phyloP scores from a whole-genome alignment of 2,888 invertebrate species.

The Chymomyza amoena region DNA sequence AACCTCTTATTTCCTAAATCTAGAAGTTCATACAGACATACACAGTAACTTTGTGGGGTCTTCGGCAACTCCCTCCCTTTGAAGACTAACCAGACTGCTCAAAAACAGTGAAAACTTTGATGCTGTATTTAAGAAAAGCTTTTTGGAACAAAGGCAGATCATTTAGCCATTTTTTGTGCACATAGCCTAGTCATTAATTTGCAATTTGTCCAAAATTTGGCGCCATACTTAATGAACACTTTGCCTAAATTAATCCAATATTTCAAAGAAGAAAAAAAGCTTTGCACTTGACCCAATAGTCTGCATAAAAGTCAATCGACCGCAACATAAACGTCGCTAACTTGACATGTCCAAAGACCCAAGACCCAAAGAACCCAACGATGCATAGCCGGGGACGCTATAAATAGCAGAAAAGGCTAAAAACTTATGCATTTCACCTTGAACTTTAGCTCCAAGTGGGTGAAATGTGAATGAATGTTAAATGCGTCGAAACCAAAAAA shows the following conservation, averaged over 20 bases:
- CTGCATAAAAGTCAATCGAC: neutral
- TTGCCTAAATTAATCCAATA: neutral
- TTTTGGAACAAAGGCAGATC: too few relatives aligned
- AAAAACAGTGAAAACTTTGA: too few relatives aligned
- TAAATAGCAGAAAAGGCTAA: neutral
- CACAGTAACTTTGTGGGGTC: too few relatives aligned
- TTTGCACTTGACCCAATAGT: neutral
- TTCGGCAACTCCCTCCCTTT: too few relatives aligned
- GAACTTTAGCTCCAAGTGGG: neutral
- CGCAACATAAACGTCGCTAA: neutral
- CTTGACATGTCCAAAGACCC: neutral
- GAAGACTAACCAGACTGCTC: too few relatives aligned
- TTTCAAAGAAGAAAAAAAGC: neutral
- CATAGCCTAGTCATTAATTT: too few relatives aligned
- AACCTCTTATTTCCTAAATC: too few relatives aligned
- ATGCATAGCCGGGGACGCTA: neutral
- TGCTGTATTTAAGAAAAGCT: too few relatives aligned
- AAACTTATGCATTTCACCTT: constrained; percentile 1
- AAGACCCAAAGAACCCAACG: neutral
- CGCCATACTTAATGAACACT: too few relatives aligned
- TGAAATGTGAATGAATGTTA: neutral
- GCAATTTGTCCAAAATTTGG: too few relatives aligned
- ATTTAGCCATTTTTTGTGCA: too few relatives aligned
- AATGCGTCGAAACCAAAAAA: neutral
- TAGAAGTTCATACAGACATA: too few relatives aligned